phyloP scores from a whole-genome alignment of 2,113 vertebrate genomes.

The Osmerus mordax region DNA sequence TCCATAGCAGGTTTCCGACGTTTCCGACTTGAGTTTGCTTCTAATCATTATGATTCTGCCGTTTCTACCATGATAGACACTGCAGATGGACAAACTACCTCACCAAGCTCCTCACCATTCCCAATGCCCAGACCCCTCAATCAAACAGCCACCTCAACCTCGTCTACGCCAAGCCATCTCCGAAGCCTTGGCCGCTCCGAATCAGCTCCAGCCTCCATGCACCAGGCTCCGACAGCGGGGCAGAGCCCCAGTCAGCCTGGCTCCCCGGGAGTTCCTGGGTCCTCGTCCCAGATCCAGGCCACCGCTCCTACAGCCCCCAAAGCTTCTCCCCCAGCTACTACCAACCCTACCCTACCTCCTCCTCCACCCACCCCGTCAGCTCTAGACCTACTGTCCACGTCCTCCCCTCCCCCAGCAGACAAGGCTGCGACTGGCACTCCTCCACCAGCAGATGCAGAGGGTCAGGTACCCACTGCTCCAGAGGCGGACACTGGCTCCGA shows the following conservation, averaged over 20 bases:
- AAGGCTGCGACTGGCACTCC: constrained; percentile 2
- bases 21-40: constrained; percentile 16
- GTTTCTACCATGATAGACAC: constrained; percentile 62
- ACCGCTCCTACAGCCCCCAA: constrained; percentile 25
- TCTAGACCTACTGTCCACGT: constrained; percentile 21
- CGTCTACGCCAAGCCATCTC: constrained; percentile 64
- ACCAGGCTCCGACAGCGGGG: constrained; percentile 61
- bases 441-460: constrained; percentile 22
- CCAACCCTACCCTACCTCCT: constrained; percentile 12
- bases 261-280: constrained; percentile 49
- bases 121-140: constrained; percentile 77
- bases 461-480: constrained; percentile 11
- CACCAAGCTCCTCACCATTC: constrained; percentile 84
- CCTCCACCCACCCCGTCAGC: constrained; percentile 23
- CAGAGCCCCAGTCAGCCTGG: constrained; percentile 54
- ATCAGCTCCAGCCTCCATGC: constrained; percentile 66
- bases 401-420: constrained; percentile 28
- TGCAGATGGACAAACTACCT: constrained; percentile 98
- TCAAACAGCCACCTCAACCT: constrained; percentile 71
- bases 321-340: constrained; percentile 30
- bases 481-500: constrained; percentile 31
- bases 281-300: constrained; percentile 32
- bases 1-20: background rate
- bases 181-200: constrained; percentile 74
- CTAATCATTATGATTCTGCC: constrained; percentile 13